Conservation (phyloP, 2,113 vertebrate species). For the Salvelinus namaycush region DNA sequence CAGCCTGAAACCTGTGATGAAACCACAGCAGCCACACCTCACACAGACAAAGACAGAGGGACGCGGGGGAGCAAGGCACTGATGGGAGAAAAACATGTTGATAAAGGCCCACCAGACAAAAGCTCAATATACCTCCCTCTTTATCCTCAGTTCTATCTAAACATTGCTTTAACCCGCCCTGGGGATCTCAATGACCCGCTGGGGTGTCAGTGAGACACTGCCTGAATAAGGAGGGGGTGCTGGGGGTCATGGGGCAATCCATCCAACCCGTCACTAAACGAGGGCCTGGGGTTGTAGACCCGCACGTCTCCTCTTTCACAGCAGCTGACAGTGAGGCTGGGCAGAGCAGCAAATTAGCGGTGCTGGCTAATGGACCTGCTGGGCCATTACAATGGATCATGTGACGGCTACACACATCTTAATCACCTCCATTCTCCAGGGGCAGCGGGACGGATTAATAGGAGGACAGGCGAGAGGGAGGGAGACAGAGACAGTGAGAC, state of each 20-base stretch:
- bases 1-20: neutral
- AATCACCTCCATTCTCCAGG: slow-evolving; percentile 46
- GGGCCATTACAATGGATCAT: slow-evolving; percentile 40
- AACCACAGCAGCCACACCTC: neutral
- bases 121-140: neutral
- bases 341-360: slow-evolving; percentile 49
- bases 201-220: slow-evolving; percentile 9
- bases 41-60: neutral
- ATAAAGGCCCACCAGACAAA: slow-evolving; percentile 18
- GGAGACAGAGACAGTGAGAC: neutral
- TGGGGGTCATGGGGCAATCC: slow-evolving; percentile 27
- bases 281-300: slow-evolving; percentile 19
- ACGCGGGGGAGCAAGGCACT: neutral
- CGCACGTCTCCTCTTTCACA: slow-evolving; percentile 41
- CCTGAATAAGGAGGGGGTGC: neutral
- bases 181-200: neutral
- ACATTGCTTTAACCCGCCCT: slow-evolving; percentile 27
- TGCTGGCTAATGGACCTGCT: slow-evolving; percentile 37
- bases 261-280: slow-evolving; percentile 22
- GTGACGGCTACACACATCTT: slow-evolving; percentile 46
- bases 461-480: neutral
- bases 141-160: slow-evolving; percentile 29
- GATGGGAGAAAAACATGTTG: neutral
- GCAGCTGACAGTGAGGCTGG: slow-evolving; percentile 42
- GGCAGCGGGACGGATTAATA: slow-evolving; percentile 38